phyloP scores from a whole-genome alignment of 1,140 invertebrate genomes.

The Papilio aristodemus region DNA sequence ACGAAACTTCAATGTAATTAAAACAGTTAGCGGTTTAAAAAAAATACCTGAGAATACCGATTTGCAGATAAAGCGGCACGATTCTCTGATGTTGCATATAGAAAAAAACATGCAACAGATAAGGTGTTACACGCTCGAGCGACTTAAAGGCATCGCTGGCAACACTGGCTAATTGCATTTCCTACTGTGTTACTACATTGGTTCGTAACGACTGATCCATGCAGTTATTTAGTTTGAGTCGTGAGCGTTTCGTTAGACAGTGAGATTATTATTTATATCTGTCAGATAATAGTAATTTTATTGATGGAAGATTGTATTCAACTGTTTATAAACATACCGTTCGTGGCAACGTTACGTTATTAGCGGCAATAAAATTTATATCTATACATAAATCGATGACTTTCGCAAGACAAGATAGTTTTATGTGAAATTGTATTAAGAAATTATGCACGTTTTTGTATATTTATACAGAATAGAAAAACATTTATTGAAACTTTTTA shows the following conservation, averaged over 20 bases:
- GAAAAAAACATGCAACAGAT: constrained; percentile 79
- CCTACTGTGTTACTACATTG: constrained; percentile 72
- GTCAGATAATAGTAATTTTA: constrained; percentile 31
- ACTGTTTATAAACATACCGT: constrained; percentile 23
- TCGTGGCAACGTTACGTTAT: constrained; percentile 28
- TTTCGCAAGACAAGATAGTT: constrained; percentile 22
- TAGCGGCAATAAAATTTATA: constrained; percentile 31
- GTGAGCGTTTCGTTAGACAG: constrained; percentile 38
- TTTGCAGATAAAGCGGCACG: constrained; percentile 71
- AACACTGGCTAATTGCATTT: constrained; percentile 74
- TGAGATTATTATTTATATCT: constrained; percentile 32
- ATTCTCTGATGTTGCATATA: constrained; percentile 77
- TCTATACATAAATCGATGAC: constrained; percentile 25
- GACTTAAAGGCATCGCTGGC: constrained; percentile 66
- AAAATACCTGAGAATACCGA: constrained; percentile 77
- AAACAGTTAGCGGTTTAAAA: constrained; percentile 72
- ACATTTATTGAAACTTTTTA: not conserved
- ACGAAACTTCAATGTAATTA: constrained; percentile 74
- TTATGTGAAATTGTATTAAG: constrained; percentile 7
- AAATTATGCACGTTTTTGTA: constrained; percentile 14
- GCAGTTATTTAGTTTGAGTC: constrained; percentile 44
- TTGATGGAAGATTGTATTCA: constrained; percentile 33
- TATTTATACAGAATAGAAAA: not conserved
- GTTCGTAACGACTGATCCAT: constrained; percentile 60
- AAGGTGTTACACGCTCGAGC: constrained; percentile 74